These are phyloP conservation scores for Pipistrellus kuhlii DNA, from an alignment of 2,797 vertebrate species.

Conservation along the genomic window DNA sequence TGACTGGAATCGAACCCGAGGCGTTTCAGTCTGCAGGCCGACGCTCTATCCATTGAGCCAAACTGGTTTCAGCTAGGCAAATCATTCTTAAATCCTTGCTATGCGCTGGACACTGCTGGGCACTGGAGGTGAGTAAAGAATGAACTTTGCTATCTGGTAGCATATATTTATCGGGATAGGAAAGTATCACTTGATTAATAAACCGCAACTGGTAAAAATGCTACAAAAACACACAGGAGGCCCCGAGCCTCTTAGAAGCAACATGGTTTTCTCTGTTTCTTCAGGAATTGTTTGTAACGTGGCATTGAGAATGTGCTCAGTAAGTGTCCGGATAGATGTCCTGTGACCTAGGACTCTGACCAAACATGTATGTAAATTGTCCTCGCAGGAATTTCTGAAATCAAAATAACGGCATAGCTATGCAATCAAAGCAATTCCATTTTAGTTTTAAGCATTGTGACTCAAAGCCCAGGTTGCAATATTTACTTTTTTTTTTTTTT, in stretches of 20 bases:
- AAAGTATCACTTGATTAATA: not conserved
- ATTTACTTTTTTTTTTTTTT: not conserved
- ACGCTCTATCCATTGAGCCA: too few relatives aligned
- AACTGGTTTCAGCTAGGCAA: not conserved
- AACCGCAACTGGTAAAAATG: not conserved
- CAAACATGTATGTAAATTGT: not conserved
- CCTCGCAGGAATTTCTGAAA: not conserved
- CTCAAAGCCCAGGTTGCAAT: conserved; percentile 62
- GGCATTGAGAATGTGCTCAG: not conserved
- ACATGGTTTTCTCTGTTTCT: not conserved
- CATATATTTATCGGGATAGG: not conserved
- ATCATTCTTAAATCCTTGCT: not conserved
- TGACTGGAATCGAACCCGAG: too few relatives aligned
- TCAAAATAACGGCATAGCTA: not conserved
- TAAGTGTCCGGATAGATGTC: not conserved
- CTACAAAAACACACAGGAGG: not conserved
- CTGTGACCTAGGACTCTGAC: not conserved
- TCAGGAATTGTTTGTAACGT: not conserved
- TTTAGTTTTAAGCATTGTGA: not conserved
- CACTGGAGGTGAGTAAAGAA: not conserved
- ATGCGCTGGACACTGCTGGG: not conserved
- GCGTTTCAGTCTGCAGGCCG: too few relatives aligned
- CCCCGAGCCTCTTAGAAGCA: not conserved
- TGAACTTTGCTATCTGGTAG: not conserved
- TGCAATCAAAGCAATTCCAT: not conserved